Evolutionary conservation across 2,888 invertebrate genomes (phyloP).

Genomic region (Drosophila differens): DNA sequence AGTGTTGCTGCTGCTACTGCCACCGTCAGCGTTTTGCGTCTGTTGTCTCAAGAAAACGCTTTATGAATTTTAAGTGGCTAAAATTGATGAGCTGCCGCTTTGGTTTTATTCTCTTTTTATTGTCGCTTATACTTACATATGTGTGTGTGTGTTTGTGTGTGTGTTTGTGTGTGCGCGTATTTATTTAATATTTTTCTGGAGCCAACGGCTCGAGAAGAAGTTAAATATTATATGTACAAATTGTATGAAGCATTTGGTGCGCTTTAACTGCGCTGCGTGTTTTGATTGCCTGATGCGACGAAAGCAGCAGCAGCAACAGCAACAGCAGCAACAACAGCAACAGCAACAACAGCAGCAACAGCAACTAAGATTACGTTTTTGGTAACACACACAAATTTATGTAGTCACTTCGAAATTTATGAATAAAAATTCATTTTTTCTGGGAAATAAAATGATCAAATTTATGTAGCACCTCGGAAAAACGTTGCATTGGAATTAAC

Average conservation of each 20-base stretch:
- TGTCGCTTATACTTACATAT: constrained; percentile 51
- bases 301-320: background rate
- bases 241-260: constrained; percentile 70
- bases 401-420: constrained; percentile 65
- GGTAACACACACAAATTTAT: constrained; percentile 69
- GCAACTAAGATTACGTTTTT: constrained; percentile 57
- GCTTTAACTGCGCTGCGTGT: constrained; percentile 75
- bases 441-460: constrained; percentile 68
- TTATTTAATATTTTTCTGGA: constrained; percentile 71
- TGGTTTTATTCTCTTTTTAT: constrained; percentile 77
- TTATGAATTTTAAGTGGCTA: constrained; percentile 78
- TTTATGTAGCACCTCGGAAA: constrained; percentile 71
- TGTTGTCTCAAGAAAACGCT: constrained; percentile 60
- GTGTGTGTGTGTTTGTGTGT: constrained; percentile 4
- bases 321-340: background rate
- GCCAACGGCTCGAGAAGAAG: constrained; percentile 31
- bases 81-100: constrained; percentile 72
- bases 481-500: constrained; percentile 64
- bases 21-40: constrained; percentile 24
- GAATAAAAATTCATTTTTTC: constrained; percentile 72
- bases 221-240: constrained; percentile 66
- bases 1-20: constrained; percentile 5
- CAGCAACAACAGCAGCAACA: background rate
- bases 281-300: constrained; percentile 68
- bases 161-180: constrained; percentile 31